Conservation (phyloP, 37 sponge, comb jelly and placozoan species). For the Lycopodina hypogea region DNA sequence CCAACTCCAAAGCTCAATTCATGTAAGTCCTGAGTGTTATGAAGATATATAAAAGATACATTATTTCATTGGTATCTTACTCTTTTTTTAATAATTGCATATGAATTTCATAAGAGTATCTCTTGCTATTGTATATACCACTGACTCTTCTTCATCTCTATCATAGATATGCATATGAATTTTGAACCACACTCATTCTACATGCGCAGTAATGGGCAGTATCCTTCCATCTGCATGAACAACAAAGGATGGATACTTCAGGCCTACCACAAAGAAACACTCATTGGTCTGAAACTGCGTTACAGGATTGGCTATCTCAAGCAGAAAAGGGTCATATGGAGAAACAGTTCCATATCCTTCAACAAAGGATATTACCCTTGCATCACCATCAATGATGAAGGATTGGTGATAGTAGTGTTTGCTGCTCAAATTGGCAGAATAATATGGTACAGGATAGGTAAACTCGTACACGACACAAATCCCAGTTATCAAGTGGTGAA, state of each 20-base stretch:
- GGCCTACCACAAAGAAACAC: conserved; percentile 6
- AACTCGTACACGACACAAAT: not conserved
- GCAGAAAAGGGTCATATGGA: not conserved
- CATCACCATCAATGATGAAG: not conserved
- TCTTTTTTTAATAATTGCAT: too few relatives aligned
- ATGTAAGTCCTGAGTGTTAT: too few relatives aligned
- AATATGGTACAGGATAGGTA: not conserved
- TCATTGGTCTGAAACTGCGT: not conserved
- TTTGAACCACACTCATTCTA: not conserved
- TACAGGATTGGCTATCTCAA: conserved; percentile 5
- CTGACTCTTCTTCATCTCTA: not conserved
- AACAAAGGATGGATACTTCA: conserved; percentile 5
- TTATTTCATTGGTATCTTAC: too few relatives aligned
- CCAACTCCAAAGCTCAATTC: too few relatives aligned
- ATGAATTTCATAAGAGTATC: too few relatives aligned
- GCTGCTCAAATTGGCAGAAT: not conserved
- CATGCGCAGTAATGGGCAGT: not conserved
- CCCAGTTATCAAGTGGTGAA: not conserved
- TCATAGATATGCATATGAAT: not conserved
- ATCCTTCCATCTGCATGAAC: conserved; percentile 15
- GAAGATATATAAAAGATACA: too few relatives aligned
- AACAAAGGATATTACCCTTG: conserved; percentile 7
- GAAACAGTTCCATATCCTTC: not conserved
- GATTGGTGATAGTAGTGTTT: conserved; percentile 3
- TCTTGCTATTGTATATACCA: too few relatives aligned